A percentile compares a stretch with the other conserved stretches of the same genome.
phyloP scores from a whole-genome alignment of 2,888 invertebrate species.

The Lithodes maja region DNA sequence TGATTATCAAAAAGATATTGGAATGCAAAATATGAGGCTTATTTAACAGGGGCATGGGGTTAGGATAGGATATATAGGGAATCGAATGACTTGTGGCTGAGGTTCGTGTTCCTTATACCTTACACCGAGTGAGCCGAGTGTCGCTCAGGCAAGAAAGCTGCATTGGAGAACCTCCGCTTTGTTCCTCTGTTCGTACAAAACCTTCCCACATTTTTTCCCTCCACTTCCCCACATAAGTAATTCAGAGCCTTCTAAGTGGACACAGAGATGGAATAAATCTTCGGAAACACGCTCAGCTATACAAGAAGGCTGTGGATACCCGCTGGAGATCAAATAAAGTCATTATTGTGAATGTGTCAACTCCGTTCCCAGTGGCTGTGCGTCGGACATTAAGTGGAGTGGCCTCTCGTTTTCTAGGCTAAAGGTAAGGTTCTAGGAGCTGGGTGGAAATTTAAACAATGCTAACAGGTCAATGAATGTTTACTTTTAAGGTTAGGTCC shows the following conservation, averaged over 20 bases:
- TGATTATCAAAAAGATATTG: neutral
- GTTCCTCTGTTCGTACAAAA: neutral
- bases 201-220: neutral
- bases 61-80: too few relatives aligned
- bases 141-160: neutral
- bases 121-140: neutral
- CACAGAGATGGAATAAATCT: neutral
- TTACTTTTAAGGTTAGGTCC: neutral
- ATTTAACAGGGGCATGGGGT: too few relatives aligned
- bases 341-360: conserved; percentile 1
- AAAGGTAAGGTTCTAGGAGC: conserved; percentile 3
- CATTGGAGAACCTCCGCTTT: neutral
- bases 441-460: neutral
- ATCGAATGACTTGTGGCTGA: neutral
- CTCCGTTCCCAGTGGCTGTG: neutral
- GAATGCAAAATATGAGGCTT: neutral
- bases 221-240: neutral
- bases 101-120: neutral
- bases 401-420: neutral
- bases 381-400: neutral
- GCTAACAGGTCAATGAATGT: neutral
- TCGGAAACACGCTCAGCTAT: neutral
- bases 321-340: neutral
- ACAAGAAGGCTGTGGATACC: neutral
- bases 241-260: neutral